Percentiles rank a stretch among this genome's conserved stretches.
phyloP scores from a whole-genome alignment of 1,140 invertebrate genomes.

The Tetragonula clypearis region DNA sequence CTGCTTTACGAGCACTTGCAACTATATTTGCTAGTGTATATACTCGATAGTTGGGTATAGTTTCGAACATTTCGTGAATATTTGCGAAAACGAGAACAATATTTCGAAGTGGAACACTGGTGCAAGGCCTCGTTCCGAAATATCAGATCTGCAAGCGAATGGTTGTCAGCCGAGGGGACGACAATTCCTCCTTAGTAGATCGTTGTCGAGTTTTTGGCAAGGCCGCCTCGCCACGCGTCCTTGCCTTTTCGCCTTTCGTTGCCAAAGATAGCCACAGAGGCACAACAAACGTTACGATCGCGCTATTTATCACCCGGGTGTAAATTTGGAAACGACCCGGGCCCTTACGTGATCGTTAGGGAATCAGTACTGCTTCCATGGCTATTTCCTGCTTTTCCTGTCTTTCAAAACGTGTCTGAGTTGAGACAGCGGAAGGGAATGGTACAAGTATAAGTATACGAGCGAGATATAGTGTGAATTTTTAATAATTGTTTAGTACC shows the following conservation, averaged over 20 bases:
- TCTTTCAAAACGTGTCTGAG: background rate
- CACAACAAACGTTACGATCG: background rate
- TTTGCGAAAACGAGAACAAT: too few relatives aligned
- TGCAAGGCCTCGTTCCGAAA: constrained; percentile 30
- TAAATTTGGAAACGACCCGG: constrained; percentile 16
- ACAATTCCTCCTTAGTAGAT: constrained; percentile 55
- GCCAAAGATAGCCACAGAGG: constrained; percentile 49
- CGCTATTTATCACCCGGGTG: constrained; percentile 3
- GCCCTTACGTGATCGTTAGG: background rate
- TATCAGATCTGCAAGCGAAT: constrained; percentile 39
- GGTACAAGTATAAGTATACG: too few relatives aligned
- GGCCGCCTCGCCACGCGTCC: constrained; percentile 47
- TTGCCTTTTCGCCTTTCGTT: constrained; percentile 55
- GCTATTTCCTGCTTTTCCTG: background rate
- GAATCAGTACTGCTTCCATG: background rate
- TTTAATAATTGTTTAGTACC: too few relatives aligned
- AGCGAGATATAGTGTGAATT: too few relatives aligned
- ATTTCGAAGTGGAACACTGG: too few relatives aligned
- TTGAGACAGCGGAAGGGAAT: too few relatives aligned
- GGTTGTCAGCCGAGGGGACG: constrained; percentile 44
- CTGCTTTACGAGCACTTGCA: too few relatives aligned
- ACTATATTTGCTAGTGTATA: too few relatives aligned
- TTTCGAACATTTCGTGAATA: too few relatives aligned
- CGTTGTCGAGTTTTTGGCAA: constrained; percentile 37
- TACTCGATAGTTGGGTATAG: too few relatives aligned